phyloP scores from a whole-genome alignment of 2,888 invertebrate genomes.

The Epinotia nisella region DNA sequence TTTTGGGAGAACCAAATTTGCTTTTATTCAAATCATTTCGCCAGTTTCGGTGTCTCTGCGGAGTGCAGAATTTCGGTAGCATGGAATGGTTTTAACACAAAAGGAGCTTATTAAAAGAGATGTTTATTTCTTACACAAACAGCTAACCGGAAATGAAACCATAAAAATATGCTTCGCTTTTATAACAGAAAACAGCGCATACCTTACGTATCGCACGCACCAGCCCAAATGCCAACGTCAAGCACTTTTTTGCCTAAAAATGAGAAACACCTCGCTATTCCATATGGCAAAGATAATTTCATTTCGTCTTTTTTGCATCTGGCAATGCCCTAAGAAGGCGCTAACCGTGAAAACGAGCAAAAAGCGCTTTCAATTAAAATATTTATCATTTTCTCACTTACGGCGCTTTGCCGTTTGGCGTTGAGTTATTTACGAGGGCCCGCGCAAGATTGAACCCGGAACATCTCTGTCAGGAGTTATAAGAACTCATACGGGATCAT shows the following conservation, averaged over 20 bases:
- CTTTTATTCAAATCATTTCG: too few relatives aligned
- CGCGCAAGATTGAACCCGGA: conserved; percentile 41
- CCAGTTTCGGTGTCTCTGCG: too few relatives aligned
- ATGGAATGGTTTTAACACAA: not conserved
- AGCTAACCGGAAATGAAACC: not conserved
- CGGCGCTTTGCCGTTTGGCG: conserved; percentile 49
- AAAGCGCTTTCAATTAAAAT: conserved; percentile 57
- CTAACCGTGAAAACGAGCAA: conserved; percentile 53
- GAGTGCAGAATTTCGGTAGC: not conserved
- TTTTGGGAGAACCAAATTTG: too few relatives aligned
- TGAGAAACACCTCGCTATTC: conserved; percentile 24
- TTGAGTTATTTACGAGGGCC: conserved; percentile 49
- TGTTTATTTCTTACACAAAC: not conserved
- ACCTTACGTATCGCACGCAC: not conserved
- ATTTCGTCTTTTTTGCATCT: conserved; percentile 23
- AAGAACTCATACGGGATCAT: not conserved
- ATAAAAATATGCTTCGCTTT: not conserved
- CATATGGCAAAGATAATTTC: conserved; percentile 27
- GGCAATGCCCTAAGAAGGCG: conserved; percentile 44
- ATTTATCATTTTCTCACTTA: conserved; percentile 56
- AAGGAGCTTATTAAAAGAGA: not conserved
- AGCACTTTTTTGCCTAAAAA: conserved; percentile 24
- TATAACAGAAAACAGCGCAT: not conserved
- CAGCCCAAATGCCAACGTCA: conserved; percentile 8
- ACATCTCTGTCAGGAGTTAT: conserved; percentile 27